Base-by-base conservation (phyloP, 2,888 invertebrate species). In the Labia minor region DNA sequence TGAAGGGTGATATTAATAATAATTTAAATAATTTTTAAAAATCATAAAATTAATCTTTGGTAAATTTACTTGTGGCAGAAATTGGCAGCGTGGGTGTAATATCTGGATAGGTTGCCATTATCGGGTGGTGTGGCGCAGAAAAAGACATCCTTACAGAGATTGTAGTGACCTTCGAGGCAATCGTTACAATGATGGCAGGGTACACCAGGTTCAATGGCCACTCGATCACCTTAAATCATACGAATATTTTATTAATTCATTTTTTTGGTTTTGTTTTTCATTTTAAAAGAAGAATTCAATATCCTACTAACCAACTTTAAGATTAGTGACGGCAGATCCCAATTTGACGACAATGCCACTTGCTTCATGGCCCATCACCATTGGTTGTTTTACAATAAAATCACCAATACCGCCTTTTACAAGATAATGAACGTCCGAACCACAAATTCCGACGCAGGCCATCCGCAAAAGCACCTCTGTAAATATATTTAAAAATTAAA, bases 71-170 rank as follows among this genome's bases (percentile, higher is more conserved):
- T 92, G 79, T 82, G 89, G 74, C 93, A 93, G 77, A 91, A 93
- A 77, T 92, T 92, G 6, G 91, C 92, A 4, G 92, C 89, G 75
- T 97, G 97, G 61, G 87, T 87, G 78, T 93, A 95, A 77, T 85
- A 96, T 73, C 90, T 83, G 63, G 86, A 83, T 21, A 98, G 82
- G 77, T 90, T 95, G 66, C 98, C 98, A 81, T 98, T 86, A 66
- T 84, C 80, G 0, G 97, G 97, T 1, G 97, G 97, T 0, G 96
- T 96, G n/a, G 96, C 96, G 78, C 93, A 93, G 80, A 96, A 97
- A 66, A 81, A 75, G 77, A 97, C 88, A 66, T 91, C 90, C 0
- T 84, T 82, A 72, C 98, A 98, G 62, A 97, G 82, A 79, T 98
- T 94, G 80, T 98, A 98, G 68, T 85, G 82, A 61, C 97, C 97